Percentiles rank a stretch among this genome's conserved stretches.
Conservation (phyloP, 1,140 invertebrate genomes). For the Dolichoris vasculosae region DNA sequence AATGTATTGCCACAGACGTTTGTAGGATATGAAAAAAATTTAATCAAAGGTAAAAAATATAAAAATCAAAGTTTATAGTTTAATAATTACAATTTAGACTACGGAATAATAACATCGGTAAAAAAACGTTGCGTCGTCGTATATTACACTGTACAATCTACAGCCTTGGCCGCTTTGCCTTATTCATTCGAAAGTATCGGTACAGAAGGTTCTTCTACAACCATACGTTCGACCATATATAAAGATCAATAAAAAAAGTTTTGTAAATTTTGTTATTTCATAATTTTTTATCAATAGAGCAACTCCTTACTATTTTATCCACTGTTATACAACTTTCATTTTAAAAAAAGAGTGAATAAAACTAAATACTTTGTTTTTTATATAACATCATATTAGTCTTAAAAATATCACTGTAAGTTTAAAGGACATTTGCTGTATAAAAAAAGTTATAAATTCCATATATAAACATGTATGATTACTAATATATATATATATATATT, state of each 20-base stretch:
- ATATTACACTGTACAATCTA: neutral
- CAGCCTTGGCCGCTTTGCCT: conserved; percentile 62
- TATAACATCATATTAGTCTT: no score
- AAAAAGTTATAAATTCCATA: no score
- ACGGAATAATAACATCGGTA: neutral
- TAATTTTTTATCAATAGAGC: no score
- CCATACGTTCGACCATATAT: neutral
- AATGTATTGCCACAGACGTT: neutral
- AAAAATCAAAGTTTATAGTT: neutral
- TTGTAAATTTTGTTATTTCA: neutral
- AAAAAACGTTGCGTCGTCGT: neutral
- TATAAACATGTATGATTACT: no score
- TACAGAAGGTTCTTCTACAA: neutral
- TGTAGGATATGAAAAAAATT: no score
- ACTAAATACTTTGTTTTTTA: no score
- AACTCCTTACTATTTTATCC: no score
- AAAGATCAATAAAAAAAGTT: neutral
- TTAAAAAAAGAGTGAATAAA: no score
- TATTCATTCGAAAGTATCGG: conserved; percentile 48
- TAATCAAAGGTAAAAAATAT: neutral
- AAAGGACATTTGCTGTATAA: no score
- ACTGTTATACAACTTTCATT: no score
- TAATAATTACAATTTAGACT: neutral
- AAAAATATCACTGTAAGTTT: no score
- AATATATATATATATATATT: no score